Evolutionary conservation across 2,113 vertebrate genomes (phyloP).

Genomic region (Heptranchias perlo): DNA sequence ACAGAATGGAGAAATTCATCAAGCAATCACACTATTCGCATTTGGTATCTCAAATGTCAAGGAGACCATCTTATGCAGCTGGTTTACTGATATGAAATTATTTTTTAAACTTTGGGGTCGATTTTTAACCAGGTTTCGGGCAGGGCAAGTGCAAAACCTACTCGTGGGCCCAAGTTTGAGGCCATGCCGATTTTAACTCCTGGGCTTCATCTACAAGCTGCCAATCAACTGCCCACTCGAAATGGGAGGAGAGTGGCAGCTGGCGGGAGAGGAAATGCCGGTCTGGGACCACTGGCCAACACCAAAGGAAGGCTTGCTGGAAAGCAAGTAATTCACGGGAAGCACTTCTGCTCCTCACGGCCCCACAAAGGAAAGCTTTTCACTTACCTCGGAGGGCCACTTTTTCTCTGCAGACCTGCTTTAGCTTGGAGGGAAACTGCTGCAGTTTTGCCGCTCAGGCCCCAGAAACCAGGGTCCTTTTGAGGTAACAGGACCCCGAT

Average conservation of each 20-base stretch:
- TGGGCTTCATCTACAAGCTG: neutral
- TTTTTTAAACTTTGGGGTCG: no score
- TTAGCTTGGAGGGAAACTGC: neutral
- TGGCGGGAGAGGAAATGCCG: neutral
- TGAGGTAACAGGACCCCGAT: neutral
- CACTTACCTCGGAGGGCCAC: neutral
- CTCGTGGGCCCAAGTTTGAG: no score
- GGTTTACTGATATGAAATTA: no score
- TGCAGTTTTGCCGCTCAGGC: neutral
- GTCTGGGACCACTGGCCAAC: neutral
- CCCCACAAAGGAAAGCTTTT: neutral
- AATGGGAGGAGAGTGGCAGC: neutral
- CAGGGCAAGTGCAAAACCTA: no score
- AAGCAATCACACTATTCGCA: no score
- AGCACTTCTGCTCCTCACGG: neutral
- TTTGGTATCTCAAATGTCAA: no score
- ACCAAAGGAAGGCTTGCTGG: neutral
- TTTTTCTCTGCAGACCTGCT: neutral
- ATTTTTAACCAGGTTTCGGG: no score
- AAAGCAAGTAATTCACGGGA: neutral
- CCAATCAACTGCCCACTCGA: neutral
- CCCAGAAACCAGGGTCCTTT: neutral
- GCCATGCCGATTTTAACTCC: neutral
- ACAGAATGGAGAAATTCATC: no score
- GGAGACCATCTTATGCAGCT: no score